A percentile compares a stretch with the other conserved stretches of the same genome.
These are phyloP conservation scores for Scophthalmus maximus DNA, from an alignment of 2,113 vertebrate genomes.

Conservation along the genomic window DNA sequence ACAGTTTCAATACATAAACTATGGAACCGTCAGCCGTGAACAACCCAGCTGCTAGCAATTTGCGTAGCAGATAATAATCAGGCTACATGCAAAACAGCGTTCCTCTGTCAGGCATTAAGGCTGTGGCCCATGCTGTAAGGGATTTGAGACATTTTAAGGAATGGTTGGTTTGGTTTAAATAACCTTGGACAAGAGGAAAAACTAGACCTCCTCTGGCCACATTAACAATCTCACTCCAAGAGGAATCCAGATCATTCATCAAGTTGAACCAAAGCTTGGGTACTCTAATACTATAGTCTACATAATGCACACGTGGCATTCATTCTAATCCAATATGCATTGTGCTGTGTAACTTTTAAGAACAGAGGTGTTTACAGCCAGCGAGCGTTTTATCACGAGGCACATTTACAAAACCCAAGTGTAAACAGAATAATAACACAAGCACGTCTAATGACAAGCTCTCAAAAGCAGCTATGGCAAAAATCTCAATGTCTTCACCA, in stretches of 20 bases:
- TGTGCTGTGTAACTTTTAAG: neutral
- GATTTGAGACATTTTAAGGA: conserved; percentile 75
- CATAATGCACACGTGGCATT: conserved; percentile 53
- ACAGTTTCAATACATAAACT: conserved; percentile 92
- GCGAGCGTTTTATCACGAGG: conserved; percentile 22
- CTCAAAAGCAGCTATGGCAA: conserved; percentile 61
- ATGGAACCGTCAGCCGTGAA: conserved; percentile 85
- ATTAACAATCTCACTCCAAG: conserved; percentile 63
- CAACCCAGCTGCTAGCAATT: conserved; percentile 93
- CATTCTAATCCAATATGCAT: neutral
- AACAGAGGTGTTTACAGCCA: conserved; percentile 7
- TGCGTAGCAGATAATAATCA: conserved; percentile 91
- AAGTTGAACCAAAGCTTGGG: conserved; percentile 45
- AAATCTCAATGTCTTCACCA: conserved; percentile 59
- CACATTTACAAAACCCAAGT: conserved; percentile 42
- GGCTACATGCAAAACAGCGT: conserved; percentile 88
- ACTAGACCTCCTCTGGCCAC: conserved; percentile 69
- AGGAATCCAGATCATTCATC: conserved; percentile 65
- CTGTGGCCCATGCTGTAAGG: conserved; percentile 72
- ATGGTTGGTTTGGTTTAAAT: conserved; percentile 83
- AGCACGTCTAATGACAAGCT: conserved; percentile 58
- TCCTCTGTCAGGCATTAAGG: conserved; percentile 82
- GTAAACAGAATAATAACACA: conserved; percentile 68
- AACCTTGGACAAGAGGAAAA: conserved; percentile 80
- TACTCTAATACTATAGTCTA: conserved; percentile 38